Base-by-base conservation (phyloP, 2,113 vertebrate genomes). In the Syrmaticus mikado region DNA sequence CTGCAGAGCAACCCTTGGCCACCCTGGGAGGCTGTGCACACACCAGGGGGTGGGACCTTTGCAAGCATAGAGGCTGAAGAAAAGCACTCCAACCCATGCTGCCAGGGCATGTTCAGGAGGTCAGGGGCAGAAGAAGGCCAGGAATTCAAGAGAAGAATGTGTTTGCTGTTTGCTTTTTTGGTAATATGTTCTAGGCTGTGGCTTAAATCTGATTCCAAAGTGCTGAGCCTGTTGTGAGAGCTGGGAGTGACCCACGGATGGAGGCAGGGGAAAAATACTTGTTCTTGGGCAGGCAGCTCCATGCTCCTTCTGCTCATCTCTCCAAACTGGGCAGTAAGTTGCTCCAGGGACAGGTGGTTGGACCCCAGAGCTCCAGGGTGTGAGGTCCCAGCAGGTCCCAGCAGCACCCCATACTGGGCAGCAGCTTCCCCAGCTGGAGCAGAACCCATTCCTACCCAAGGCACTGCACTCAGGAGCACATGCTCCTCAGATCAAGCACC, bases 131-230 rank as follows among this genome's bases (percentile, higher is more conserved):
- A 55, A 79, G 50, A 14, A 76, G 52, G 21, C 36, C 52, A 27
- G 74, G 74, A 81, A 88, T 90, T 81, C 70, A 68, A 40, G 24
- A 78, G 41, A 81, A 90, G 74, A 92, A 92, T 53, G 70, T 68
- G 46, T 68, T 87, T 81, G 46, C 72, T 87, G 41, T 72, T 87
- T 52, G 79, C 3, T 70, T 90, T 82, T 57, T 66, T 62, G 70
- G 58, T 46, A n/a, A 67, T 32, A 50, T 1, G 0, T 90, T 61
- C 48, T 67, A 83, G 53, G 75, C 19, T 52, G 75, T 48, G 83
- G 79, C 41, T 81, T 40, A 81, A 90, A 41, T 8, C 58, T 30
- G 60, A 62, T 30, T 41, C 53, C 60, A 41, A 72, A 67, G 83
- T n/a, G 34, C 41, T 38, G 83, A 93, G 70, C 48, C 60, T 77